These are phyloP conservation scores for Tetrao urogallus DNA, from an alignment of 2,113 vertebrate species.

Conservation along the genomic window DNA sequence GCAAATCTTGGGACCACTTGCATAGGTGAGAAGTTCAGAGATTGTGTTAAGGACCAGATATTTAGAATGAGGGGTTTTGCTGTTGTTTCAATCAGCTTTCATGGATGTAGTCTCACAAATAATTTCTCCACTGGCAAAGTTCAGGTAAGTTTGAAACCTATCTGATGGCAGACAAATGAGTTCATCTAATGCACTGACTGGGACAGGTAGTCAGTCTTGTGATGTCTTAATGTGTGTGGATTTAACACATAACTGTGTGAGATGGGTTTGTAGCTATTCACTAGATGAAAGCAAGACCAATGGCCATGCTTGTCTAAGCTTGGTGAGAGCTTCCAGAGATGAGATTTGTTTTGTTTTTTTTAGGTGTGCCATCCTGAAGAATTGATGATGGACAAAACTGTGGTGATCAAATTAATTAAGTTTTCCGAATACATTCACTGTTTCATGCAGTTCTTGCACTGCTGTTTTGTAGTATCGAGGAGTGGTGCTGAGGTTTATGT, in stretches of 20 bases:
- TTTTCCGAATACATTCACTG: not conserved
- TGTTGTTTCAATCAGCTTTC: not conserved
- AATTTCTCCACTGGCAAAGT: not conserved
- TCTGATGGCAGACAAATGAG: not conserved
- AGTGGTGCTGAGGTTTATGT: not conserved
- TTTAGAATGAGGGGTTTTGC: not conserved
- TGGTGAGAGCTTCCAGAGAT: not conserved
- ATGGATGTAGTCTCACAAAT: not conserved
- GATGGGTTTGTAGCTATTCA: not conserved
- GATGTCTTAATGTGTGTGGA: not conserved
- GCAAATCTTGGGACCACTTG: not conserved
- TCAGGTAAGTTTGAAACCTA: not conserved
- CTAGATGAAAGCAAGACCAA: accelerated
- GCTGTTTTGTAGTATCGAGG: not conserved
- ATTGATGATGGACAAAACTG: not conserved
- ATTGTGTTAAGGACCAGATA: not conserved
- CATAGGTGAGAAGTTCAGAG: not conserved
- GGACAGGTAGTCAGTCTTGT: not conserved
- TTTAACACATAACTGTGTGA: not conserved
- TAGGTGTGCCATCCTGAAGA: not conserved
- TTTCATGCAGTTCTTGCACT: not conserved
- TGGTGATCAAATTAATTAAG: not conserved
- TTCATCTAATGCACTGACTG: not conserved
- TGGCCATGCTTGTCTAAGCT: not conserved
- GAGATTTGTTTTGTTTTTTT: not conserved